A percentile compares a stretch with the other conserved stretches of the same genome.
Conservation (phyloP, 2,113 vertebrate species). For the Hypanus sabinus region DNA sequence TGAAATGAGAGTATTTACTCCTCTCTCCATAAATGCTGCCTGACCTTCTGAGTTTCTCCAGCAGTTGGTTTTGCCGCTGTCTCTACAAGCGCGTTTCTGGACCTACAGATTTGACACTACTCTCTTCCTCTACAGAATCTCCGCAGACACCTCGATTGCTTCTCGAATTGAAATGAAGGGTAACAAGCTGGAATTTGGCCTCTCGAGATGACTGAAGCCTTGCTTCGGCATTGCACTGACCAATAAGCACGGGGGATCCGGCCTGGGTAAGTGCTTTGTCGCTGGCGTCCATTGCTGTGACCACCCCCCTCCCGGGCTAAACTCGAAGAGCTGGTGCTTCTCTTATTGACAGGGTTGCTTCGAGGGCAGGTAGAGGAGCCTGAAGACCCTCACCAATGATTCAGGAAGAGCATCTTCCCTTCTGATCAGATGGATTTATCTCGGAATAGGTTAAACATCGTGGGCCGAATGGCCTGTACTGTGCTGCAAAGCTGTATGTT, state of each 20-base stretch:
- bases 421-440: too few relatives aligned
- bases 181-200: background rate
- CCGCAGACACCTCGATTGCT: background rate
- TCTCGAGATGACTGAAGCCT: background rate
- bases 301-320: background rate
- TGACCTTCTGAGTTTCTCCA: too few relatives aligned
- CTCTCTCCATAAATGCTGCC: too few relatives aligned
- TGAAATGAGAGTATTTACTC: too few relatives aligned
- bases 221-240: background rate
- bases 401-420: too few relatives aligned
- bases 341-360: too few relatives aligned
- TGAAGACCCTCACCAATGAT: too few relatives aligned
- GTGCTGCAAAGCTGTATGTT: too few relatives aligned
- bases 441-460: too few relatives aligned
- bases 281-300: background rate
- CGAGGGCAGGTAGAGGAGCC: too few relatives aligned
- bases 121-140: background rate
- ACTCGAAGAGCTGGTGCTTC: background rate
- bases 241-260: background rate
- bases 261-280: background rate
- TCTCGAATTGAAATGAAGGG: background rate
- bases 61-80: background rate
- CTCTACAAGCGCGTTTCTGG: background rate
- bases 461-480: too few relatives aligned
- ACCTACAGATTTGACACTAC: background rate